Percentiles rank a stretch among this genome's conserved stretches.
Evolutionary conservation across 1,140 invertebrate genomes (phyloP).

Genomic region (Pemphigus obesinymphae): DNA sequence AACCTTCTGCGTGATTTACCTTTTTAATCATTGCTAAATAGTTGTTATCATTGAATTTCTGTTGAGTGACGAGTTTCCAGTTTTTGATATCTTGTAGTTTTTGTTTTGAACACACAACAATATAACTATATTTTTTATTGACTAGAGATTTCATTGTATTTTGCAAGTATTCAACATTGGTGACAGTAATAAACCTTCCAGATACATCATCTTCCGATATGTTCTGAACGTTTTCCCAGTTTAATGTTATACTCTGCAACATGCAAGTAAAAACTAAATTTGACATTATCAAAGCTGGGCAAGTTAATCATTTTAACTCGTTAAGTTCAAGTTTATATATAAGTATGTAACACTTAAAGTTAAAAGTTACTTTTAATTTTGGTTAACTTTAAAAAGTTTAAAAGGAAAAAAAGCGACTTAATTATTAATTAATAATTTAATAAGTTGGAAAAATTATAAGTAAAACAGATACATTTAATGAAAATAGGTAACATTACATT

Average conservation of each 20-base stretch:
- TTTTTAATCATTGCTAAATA: not conserved
- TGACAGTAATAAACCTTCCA: not conserved
- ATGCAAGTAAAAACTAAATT: no score
- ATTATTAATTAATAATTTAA: no score
- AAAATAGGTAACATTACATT: no score
- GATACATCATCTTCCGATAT: not conserved
- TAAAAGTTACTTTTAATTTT: no score
- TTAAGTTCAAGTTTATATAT: no score
- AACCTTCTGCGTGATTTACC: not conserved
- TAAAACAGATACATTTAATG: no score
- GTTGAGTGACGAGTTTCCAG: not conserved
- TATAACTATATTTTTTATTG: not conserved
- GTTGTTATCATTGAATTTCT: not conserved
- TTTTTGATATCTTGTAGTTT: not conserved
- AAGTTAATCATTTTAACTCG: no score
- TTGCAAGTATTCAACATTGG: not conserved
- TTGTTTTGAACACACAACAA: not conserved
- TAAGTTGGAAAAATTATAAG: no score
- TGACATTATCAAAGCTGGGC: no score
- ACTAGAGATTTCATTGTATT: not conserved
- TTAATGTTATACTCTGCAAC: not conserved
- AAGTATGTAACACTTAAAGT: no score
- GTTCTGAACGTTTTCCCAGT: not conserved
- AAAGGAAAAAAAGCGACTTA: no score
- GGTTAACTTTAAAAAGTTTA: no score